These are phyloP conservation scores for Orussus abietinus DNA, from an alignment of 1,140 invertebrate genomes.

Conservation along the genomic window DNA sequence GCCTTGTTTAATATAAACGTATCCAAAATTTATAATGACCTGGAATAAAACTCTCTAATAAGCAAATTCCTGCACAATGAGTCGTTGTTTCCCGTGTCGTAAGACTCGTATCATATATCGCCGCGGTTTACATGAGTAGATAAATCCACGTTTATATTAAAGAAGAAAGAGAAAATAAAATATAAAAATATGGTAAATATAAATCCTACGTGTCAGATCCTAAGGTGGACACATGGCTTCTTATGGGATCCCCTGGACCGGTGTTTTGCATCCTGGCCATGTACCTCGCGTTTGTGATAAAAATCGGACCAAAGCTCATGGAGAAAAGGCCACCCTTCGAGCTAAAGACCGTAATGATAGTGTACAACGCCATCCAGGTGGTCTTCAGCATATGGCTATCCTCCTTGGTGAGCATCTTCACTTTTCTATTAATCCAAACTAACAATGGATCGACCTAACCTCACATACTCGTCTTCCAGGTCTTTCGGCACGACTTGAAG, in stretches of 20 bases:
- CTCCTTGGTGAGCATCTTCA: conserved; percentile 52
- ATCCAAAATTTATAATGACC: too few relatives aligned
- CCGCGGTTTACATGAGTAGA: too few relatives aligned
- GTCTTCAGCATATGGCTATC: conserved; percentile 63
- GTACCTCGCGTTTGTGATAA: conserved; percentile 66
- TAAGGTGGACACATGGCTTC: conserved; percentile 65
- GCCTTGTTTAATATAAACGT: too few relatives aligned
- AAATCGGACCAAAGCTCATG: conserved; percentile 71
- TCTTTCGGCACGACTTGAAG: too few relatives aligned
- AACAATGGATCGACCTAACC: too few relatives aligned
- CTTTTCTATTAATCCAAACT: too few relatives aligned
- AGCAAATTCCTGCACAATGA: too few relatives aligned
- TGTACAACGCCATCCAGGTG: conserved; percentile 70
- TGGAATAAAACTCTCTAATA: too few relatives aligned
- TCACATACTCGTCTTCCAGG: too few relatives aligned
- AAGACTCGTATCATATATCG: too few relatives aligned
- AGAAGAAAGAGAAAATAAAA: conserved; percentile 14
- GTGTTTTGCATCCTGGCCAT: conserved; percentile 59
- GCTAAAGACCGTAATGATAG: conserved; percentile 60
- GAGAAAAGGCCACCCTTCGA: conserved; percentile 63
- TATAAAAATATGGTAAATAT: conserved; percentile 5
- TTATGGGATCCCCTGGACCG: conserved; percentile 69
- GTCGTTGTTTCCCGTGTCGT: too few relatives aligned
- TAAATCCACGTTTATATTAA: too few relatives aligned
- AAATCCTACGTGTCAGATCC: conserved; percentile 47